These are phyloP conservation scores for Melanotaenia nigrans DNA, from an alignment of 2,797 vertebrate genomes.

Conservation along the genomic window DNA sequence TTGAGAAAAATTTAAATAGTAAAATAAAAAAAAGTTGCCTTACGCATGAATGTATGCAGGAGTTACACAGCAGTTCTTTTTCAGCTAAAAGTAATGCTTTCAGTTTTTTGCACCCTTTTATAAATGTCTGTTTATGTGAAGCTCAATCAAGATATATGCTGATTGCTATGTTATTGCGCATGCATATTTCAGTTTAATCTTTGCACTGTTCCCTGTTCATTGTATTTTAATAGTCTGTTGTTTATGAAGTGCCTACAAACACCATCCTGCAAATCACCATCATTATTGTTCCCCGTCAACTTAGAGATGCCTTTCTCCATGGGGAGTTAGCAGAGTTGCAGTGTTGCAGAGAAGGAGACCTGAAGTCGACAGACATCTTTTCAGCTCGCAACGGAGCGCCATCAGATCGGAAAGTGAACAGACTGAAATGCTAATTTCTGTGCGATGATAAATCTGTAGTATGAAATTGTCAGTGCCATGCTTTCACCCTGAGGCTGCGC, in stretches of 20 bases:
- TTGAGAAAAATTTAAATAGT: neutral
- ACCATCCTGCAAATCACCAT: constrained; percentile 58
- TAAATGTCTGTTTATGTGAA: constrained; percentile 2
- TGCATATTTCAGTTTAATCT: constrained; percentile 26
- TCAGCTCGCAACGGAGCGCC: constrained; percentile 71
- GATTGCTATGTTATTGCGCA: constrained; percentile 40
- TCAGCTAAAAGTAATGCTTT: neutral
- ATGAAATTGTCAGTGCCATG: constrained; percentile 82
- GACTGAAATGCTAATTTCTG: constrained; percentile 85
- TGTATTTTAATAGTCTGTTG: constrained; percentile 59
- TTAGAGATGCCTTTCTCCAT: constrained; percentile 49
- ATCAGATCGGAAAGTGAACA: constrained; percentile 79
- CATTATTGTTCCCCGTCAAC: constrained; percentile 62
- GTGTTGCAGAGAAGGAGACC: constrained; percentile 55
- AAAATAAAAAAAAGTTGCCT: neutral
- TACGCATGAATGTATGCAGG: neutral
- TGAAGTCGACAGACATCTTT: constrained; percentile 64
- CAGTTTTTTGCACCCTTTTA: neutral
- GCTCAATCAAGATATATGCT: neutral
- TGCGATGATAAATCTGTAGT: constrained; percentile 84
- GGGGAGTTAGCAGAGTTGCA: constrained; percentile 62
- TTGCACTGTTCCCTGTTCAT: constrained; percentile 17
- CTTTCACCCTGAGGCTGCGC: constrained; percentile 79
- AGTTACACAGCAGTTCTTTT: neutral
- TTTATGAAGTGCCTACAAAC: constrained; percentile 58